Conservation (phyloP, 2,888 invertebrate genomes). For the Lysandra bellargus region DNA sequence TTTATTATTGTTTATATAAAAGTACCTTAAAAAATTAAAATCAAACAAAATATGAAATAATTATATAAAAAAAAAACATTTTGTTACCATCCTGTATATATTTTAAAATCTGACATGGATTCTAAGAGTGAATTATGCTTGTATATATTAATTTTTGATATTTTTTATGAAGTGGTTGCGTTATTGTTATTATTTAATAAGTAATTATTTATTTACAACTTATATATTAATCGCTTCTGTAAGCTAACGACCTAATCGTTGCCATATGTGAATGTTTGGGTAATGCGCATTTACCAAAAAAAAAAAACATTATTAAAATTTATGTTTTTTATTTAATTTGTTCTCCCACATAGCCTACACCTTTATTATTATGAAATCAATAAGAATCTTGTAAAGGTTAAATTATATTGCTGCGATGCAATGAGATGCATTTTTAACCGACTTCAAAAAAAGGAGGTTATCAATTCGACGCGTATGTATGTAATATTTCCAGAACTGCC, state of each 20-base stretch:
- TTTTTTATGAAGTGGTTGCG: constrained; percentile 41
- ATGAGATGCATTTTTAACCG: no score
- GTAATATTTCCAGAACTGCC: no score
- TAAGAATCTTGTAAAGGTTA: no score
- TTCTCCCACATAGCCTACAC: background rate
- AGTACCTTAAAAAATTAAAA: background rate
- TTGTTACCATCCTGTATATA: constrained; percentile 20
- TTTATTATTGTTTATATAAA: background rate
- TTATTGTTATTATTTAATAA: constrained; percentile 57
- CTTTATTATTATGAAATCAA: no score
- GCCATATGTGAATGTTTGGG: constrained; percentile 72
- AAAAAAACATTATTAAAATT: constrained; percentile 54
- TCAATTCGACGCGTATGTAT: no score
- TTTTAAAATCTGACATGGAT: constrained; percentile 26
- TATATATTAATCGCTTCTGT: constrained; percentile 65
- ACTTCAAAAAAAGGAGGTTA: no score
- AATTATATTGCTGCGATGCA: no score
- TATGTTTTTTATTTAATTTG: constrained; percentile 45
- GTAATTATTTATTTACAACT: constrained; percentile 53
- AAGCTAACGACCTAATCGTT: constrained; percentile 58
- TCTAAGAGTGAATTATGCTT: constrained; percentile 16
- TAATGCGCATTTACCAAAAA: constrained; percentile 79
- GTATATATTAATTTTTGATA: constrained; percentile 44
- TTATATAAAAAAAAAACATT: background rate
- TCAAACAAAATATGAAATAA: background rate